These are phyloP conservation scores for Mantis religiosa DNA, from an alignment of 2,888 invertebrate species.

Conservation along the genomic window DNA sequence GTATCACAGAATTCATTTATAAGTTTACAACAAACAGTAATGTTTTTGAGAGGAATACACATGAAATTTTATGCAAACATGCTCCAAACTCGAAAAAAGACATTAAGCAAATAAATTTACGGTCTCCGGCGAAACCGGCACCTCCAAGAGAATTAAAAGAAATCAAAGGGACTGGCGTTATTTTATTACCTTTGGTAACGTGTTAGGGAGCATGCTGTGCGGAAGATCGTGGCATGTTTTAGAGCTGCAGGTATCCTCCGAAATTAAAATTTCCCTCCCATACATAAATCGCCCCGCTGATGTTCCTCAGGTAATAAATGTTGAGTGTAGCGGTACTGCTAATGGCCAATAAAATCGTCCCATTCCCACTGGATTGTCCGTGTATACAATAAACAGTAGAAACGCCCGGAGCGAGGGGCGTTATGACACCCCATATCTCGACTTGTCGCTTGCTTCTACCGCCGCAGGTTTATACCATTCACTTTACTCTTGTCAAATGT, in stretches of 20 bases:
- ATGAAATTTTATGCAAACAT: background rate
- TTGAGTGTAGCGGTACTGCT: background rate
- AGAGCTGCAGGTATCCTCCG: background rate
- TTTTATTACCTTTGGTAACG: background rate
- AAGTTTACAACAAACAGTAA: background rate
- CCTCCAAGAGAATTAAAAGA: background rate
- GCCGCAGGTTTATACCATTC: too few relatives aligned
- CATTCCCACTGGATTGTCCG: background rate
- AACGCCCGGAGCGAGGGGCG: background rate
- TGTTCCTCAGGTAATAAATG: background rate
- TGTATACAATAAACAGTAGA: background rate
- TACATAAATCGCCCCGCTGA: background rate
- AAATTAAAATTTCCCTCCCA: background rate
- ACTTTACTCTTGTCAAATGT: too few relatives aligned
- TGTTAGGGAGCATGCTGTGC: background rate
- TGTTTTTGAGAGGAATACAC: background rate
- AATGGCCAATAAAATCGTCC: background rate
- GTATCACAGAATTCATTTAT: background rate
- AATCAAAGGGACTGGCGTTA: background rate
- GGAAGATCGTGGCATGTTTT: background rate
- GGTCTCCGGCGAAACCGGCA: background rate
- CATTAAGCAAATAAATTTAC: background rate
- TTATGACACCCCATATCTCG: background rate
- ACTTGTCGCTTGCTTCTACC: too few relatives aligned
- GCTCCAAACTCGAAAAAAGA: background rate